Evolutionary conservation across 2,797 vertebrate species (phyloP).

Genomic region (Silurus aristotelis): DNA sequence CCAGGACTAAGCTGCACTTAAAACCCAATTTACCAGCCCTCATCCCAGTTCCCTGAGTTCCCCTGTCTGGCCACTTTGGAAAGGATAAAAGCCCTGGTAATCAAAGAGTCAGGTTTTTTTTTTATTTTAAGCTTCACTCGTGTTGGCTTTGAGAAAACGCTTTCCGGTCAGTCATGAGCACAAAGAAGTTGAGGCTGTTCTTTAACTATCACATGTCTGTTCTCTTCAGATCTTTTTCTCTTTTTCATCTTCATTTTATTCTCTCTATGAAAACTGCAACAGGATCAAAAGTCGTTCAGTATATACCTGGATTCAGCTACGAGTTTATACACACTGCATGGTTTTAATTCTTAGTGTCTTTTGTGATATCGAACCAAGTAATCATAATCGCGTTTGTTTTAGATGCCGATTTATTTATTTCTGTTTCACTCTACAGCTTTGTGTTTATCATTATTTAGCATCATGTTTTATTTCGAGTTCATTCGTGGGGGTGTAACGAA

Average conservation of each 20-base stretch:
- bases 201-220: constrained; percentile 11
- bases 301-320: neutral
- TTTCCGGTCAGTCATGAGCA: constrained; percentile 20
- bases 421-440: neutral
- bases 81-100: constrained; percentile 32
- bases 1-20: constrained; percentile 34
- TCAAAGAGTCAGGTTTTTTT: constrained; percentile 37
- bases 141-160: constrained; percentile 37
- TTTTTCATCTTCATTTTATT: neutral
- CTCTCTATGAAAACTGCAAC: neutral
- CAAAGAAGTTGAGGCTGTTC: neutral
- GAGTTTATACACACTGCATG: neutral
- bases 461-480: neutral
- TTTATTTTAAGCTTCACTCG: constrained; percentile 36
- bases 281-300: neutral
- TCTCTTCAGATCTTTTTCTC: constrained; percentile 4
- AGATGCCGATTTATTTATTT: neutral
- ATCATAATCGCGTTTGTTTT: neutral
- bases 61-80: constrained; percentile 29
- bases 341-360: neutral
- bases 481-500: neutral
- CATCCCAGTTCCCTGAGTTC: constrained; percentile 35
- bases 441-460: neutral
- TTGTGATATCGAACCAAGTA: no score
- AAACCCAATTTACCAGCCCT: constrained; percentile 47